phyloP scores from a whole-genome alignment of 2,888 invertebrate species.

The Dorcus parallelipipedus region DNA sequence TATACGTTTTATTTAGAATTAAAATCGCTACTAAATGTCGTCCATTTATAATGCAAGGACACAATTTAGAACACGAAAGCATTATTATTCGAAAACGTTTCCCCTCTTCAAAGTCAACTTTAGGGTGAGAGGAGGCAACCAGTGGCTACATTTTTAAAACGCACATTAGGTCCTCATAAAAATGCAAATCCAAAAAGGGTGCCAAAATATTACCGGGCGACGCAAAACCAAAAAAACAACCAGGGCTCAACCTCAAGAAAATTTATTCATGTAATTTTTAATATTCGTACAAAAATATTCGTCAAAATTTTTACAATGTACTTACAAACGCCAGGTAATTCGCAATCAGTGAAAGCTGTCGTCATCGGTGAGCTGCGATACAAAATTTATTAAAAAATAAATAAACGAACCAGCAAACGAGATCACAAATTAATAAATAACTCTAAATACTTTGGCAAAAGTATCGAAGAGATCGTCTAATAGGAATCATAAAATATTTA shows the following conservation, averaged over 20 bases:
- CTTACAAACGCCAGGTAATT: slow-evolving; percentile 28
- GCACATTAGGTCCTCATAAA: slow-evolving; percentile 9
- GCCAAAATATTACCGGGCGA: too few relatives aligned
- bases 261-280: slow-evolving; percentile 30
- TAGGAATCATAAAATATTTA: slow-evolving; percentile 14
- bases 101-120: slow-evolving; percentile 26
- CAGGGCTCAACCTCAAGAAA: slow-evolving; percentile 18
- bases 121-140: slow-evolving; percentile 25
- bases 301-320: slow-evolving; percentile 32
- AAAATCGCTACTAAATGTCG: too few relatives aligned
- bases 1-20: too few relatives aligned
- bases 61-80: slow-evolving; percentile 3
- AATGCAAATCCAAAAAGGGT: slow-evolving; percentile 7
- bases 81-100: slow-evolving; percentile 16
- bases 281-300: slow-evolving; percentile 39
- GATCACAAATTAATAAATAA: not conserved
- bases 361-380: not conserved
- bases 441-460: slow-evolving; percentile 16
- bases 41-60: too few relatives aligned
- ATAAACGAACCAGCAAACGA: not conserved
- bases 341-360: slow-evolving; percentile 12
- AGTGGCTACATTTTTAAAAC: slow-evolving; percentile 23
- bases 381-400: not conserved
- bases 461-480: slow-evolving; percentile 20
- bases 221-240: not conserved